Percentiles rank a stretch among this genome's conserved stretches.
Evolutionary conservation across 2,797 vertebrate species (phyloP).

Genomic region (Acipenser ruthenus): DNA sequence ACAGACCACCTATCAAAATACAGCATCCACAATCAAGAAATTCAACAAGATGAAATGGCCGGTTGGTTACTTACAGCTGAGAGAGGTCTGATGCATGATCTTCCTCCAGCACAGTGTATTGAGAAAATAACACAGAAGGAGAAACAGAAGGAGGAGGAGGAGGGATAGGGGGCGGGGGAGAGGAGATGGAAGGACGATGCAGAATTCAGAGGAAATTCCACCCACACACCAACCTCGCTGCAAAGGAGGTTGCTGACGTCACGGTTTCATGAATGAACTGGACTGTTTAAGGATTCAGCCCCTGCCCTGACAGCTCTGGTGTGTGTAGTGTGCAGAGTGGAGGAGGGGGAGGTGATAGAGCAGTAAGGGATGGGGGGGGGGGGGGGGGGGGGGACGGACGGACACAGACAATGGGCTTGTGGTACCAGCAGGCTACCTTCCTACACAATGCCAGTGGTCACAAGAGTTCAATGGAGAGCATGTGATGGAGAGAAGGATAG

Average conservation of each 20-base stretch:
- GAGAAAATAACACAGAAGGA: conserved; percentile 30
- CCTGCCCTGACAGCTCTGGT: conserved; percentile 24
- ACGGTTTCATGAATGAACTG: conserved; percentile 96
- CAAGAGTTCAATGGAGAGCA: conserved; percentile 19
- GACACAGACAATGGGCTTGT: conserved; percentile 29
- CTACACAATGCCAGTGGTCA: conserved; percentile 12
- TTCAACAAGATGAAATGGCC: conserved; percentile 13
- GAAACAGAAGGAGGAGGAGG: conserved; percentile 25
- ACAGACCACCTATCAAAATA: conserved; percentile 53
- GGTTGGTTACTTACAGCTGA: conserved; percentile 54
- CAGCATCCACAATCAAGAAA: conserved; percentile 15
- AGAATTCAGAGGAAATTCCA: conserved; percentile 55
- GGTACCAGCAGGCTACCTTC: too few relatives aligned
- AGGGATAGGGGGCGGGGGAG: conserved; percentile 22
- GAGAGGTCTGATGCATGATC: conserved; percentile 45
- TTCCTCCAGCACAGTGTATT: conserved; percentile 52
- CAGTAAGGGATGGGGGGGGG: conserved; percentile 48
- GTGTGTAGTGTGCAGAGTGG: conserved; percentile 4
- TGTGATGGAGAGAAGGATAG: conserved; percentile 12
- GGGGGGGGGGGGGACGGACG: conserved; percentile 37
- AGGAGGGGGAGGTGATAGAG: too few relatives aligned
- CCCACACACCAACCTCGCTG: conserved; percentile 70
- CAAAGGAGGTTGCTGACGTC: conserved; percentile 81
- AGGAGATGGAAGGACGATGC: conserved; percentile 30
- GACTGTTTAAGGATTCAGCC: conserved; percentile 52